A percentile compares a stretch with the other conserved stretches of the same genome.
These are phyloP conservation scores for Tiliacea citrago DNA, from an alignment of 2,888 invertebrate species.

Conservation along the genomic window DNA sequence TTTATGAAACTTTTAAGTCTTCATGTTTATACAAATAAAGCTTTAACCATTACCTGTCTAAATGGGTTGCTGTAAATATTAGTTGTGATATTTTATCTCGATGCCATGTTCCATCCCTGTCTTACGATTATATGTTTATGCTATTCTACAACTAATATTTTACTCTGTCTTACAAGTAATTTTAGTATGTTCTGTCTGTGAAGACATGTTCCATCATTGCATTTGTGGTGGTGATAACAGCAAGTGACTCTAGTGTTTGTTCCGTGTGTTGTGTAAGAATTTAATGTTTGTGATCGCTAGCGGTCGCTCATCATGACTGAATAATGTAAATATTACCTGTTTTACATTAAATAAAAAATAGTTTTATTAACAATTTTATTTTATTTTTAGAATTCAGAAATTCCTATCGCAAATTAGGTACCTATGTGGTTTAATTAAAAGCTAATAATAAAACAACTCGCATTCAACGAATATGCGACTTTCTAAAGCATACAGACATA, in stretches of 20 bases:
- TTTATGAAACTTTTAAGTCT: conserved; percentile 45
- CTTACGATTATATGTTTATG: conserved; percentile 57
- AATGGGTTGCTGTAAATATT: conserved; percentile 82
- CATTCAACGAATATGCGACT: conserved; percentile 33
- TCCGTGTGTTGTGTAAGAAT: conserved; percentile 64
- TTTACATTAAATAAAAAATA: conserved; percentile 86
- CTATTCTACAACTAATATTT: conserved; percentile 65
- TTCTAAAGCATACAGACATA: conserved; percentile 22
- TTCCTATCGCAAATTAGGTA: conserved; percentile 49
- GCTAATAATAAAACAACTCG: conserved; percentile 40
- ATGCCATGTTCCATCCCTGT: conserved; percentile 81
- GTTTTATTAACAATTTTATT: conserved; percentile 75
- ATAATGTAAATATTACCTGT: conserved; percentile 88
- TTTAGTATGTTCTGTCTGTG: conserved; percentile 49
- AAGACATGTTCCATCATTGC: conserved; percentile 54
- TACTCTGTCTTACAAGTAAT: conserved; percentile 53
- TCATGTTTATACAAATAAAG: conserved; percentile 72
- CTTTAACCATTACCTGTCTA: conserved; percentile 82
- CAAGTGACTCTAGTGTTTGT: conserved; percentile 62
- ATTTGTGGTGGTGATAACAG: conserved; percentile 60
- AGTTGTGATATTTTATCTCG: conserved; percentile 81
- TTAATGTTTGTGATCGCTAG: conserved; percentile 72
- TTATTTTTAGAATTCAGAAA: conserved; percentile 38
- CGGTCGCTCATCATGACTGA: conserved; percentile 85
- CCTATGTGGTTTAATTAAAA: conserved; percentile 41